These are phyloP conservation scores for Sebastes schlegelii DNA, from an alignment of 2,113 vertebrate species.

Conservation along the genomic window DNA sequence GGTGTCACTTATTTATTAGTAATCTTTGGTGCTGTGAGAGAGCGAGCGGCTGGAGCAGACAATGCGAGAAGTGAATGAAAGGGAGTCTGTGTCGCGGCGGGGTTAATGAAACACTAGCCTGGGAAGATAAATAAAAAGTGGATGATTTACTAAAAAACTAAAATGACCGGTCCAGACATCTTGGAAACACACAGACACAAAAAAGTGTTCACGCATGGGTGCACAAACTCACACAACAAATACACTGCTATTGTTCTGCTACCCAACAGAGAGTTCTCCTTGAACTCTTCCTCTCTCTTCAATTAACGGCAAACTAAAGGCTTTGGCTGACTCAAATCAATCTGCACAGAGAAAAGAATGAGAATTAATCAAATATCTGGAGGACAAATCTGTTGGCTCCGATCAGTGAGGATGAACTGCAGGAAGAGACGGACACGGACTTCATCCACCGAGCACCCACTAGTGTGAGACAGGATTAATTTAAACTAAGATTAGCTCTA, in stretches of 20 bases:
- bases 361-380: background rate
- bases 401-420: background rate
- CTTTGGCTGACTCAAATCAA: conserved; percentile 27
- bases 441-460: background rate
- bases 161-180: conserved; percentile 29
- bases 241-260: conserved; percentile 12
- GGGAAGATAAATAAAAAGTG: conserved; percentile 77
- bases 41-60: conserved; percentile 59
- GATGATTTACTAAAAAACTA: conserved; percentile 69
- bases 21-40: conserved; percentile 63
- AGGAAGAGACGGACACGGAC: background rate
- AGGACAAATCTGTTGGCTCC: background rate
- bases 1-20: conserved; percentile 76
- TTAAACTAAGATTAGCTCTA: too few species aligned
- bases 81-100: conserved; percentile 67
- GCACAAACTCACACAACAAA: conserved; percentile 4
- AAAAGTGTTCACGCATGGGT: background rate
- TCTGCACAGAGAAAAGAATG: conserved; percentile 6
- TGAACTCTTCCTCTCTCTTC: conserved; percentile 30
- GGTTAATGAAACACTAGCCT: conserved; percentile 79
- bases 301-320: conserved; percentile 26
- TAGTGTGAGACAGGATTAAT: background rate
- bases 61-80: conserved; percentile 68
- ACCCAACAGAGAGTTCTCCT: conserved; percentile 39
- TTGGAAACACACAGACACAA: conserved; percentile 35